Conservation (phyloP, 1,140 invertebrate species). For the Ylistrum balloti region DNA sequence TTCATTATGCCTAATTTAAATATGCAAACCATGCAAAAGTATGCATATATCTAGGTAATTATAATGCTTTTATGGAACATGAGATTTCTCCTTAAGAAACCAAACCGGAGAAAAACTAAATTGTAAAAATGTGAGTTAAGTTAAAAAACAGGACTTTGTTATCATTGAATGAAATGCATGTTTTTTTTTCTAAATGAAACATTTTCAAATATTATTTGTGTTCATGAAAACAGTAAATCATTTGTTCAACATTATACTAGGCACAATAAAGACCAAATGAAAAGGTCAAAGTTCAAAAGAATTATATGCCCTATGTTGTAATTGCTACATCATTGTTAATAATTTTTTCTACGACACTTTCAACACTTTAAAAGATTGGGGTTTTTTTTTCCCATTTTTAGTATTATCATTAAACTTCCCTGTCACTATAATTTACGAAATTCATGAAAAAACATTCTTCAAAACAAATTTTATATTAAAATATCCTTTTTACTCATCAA, state of each 20-base stretch:
- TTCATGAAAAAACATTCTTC: no score
- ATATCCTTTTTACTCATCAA: no score
- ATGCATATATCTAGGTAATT: not conserved
- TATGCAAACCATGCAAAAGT: not conserved
- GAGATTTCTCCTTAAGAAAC: not conserved
- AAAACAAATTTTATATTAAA: no score
- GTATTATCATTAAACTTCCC: no score
- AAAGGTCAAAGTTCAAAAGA: not conserved
- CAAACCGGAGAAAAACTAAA: not conserved
- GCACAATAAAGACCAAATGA: not conserved
- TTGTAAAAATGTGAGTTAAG: no score
- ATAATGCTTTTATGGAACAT: constrained; percentile 2
- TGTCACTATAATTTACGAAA: no score
- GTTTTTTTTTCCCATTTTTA: no score
- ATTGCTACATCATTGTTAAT: not conserved
- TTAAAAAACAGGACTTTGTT: no score
- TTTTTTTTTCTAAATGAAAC: no score
- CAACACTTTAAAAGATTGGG: no score
- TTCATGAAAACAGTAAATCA: not conserved
- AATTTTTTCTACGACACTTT: no score
- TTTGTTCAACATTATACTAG: not conserved
- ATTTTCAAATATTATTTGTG: not conserved
- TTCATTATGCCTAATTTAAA: not conserved
- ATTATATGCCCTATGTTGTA: not conserved
- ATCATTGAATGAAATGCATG: no score